phyloP scores from a whole-genome alignment of 1,140 invertebrate species.

The Rhagoletis pomonella region DNA sequence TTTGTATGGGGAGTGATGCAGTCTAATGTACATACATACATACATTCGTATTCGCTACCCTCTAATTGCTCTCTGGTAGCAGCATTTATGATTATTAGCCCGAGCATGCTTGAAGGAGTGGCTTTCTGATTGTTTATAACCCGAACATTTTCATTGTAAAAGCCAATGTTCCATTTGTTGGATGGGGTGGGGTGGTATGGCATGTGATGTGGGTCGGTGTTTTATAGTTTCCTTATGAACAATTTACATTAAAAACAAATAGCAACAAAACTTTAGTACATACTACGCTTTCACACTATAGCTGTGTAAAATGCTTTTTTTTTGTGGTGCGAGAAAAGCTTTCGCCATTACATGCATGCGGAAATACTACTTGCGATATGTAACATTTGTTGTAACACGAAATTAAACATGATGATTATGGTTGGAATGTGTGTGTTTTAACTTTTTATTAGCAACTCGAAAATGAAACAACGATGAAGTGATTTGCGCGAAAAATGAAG shows the following conservation, averaged over 20 bases:
- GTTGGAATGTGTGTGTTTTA: too few relatives aligned
- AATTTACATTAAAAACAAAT: neutral
- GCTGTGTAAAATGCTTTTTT: neutral
- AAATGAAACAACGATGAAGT: too few relatives aligned
- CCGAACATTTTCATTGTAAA: neutral
- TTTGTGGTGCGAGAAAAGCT: neutral
- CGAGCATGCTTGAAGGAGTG: neutral
- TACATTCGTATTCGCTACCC: too few relatives aligned
- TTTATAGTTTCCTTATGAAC: neutral
- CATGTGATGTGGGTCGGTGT: neutral
- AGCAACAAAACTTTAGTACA: neutral
- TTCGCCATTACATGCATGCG: neutral
- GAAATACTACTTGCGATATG: neutral
- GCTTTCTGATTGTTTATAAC: neutral
- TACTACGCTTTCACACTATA: neutral
- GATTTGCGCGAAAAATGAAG: too few relatives aligned
- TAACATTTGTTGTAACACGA: too few relatives aligned
- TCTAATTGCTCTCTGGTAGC: neutral
- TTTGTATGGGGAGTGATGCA: too few relatives aligned
- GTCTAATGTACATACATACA: too few relatives aligned
- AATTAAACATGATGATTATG: too few relatives aligned
- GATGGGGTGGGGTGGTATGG: neutral
- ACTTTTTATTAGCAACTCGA: too few relatives aligned
- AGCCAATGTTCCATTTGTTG: neutral
- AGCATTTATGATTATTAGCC: constrained; percentile 16